phyloP scores from a whole-genome alignment of 1,140 invertebrate genomes.

The Leucophenga varia region DNA sequence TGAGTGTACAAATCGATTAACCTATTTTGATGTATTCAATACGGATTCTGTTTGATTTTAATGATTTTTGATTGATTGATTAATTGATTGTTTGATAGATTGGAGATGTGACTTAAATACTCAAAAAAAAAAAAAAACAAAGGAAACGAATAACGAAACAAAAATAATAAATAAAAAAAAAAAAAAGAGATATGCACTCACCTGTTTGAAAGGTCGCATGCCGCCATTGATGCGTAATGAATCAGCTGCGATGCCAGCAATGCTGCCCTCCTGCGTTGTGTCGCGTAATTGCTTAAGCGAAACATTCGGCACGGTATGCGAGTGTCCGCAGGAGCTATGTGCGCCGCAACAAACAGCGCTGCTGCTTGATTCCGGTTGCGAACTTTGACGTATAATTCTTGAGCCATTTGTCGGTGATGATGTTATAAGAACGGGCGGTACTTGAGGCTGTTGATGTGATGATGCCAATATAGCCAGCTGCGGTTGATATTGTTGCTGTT shows the following conservation, averaged over 20 bases:
- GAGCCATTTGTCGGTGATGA: conserved; percentile 65
- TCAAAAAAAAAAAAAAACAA: too few relatives aligned
- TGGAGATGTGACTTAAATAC: too few relatives aligned
- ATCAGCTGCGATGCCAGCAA: conserved; percentile 96
- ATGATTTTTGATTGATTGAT: too few relatives aligned
- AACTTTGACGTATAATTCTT: conserved; percentile 85
- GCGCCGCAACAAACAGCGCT: conserved; percentile 63
- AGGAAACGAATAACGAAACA: too few relatives aligned
- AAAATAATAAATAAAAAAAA: too few relatives aligned
- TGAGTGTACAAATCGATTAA: too few relatives aligned
- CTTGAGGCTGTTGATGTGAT: conserved; percentile 40
- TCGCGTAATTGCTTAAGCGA: conserved; percentile 81
- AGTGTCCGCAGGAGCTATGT: conserved; percentile 60
- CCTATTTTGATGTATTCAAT: too few relatives aligned
- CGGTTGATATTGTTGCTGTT: conserved; percentile 17
- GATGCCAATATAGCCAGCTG: conserved; percentile 16
- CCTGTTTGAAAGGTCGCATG: conserved; percentile 94
- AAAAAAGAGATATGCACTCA: too few relatives aligned
- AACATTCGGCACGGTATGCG: conserved; percentile 68
- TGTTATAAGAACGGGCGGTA: conserved; percentile 71
- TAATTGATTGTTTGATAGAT: too few relatives aligned
- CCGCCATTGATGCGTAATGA: conserved; percentile 95
- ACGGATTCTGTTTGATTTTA: too few relatives aligned
- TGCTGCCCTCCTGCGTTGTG: conserved; percentile 77
- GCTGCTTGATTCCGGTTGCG: conserved; percentile 78